Evolutionary conservation across 2,888 invertebrate species (phyloP).

Genomic region (Criorhina ranunculi): DNA sequence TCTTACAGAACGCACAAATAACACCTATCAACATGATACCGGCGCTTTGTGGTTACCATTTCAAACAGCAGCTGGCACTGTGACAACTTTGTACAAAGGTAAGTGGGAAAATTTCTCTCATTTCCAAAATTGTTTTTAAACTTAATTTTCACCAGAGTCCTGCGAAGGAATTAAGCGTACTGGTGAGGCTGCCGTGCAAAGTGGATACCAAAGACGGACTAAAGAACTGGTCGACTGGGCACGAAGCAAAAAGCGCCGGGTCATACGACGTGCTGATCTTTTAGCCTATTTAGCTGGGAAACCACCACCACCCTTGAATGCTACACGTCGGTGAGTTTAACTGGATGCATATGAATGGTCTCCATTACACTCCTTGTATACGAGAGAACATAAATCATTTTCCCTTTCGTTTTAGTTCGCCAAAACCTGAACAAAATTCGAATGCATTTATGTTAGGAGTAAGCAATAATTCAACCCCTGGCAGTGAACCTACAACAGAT

Average conservation of each 20-base stretch:
- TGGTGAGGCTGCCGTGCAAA: slow-evolving; percentile 89
- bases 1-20: slow-evolving; percentile 87
- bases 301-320: slow-evolving; percentile 87
- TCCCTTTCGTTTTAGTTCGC: slow-evolving; percentile 80
- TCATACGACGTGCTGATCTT: slow-evolving; percentile 91
- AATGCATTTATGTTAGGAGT: slow-evolving; percentile 64
- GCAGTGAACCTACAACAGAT: slow-evolving; percentile 86
- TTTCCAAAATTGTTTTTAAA: background rate
- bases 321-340: slow-evolving; percentile 84
- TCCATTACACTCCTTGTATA: background rate
- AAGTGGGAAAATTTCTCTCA: slow-evolving; percentile 71
- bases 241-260: slow-evolving; percentile 88
- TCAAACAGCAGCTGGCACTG: slow-evolving; percentile 91
- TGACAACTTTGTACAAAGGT: slow-evolving; percentile 92
- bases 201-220: slow-evolving; percentile 90
- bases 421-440: slow-evolving; percentile 81
- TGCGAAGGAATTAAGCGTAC: slow-evolving; percentile 89
- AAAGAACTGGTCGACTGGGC: slow-evolving; percentile 92
- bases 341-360: slow-evolving; percentile 35
- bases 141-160: slow-evolving; percentile 86
- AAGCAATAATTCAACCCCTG: slow-evolving; percentile 75
- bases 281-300: slow-evolving; percentile 91
- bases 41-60: slow-evolving; percentile 91
- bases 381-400: slow-evolving; percentile 76
- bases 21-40: slow-evolving; percentile 85